Conservation (phyloP, 2,888 invertebrate species). For the Pseudococcus longispinus region DNA sequence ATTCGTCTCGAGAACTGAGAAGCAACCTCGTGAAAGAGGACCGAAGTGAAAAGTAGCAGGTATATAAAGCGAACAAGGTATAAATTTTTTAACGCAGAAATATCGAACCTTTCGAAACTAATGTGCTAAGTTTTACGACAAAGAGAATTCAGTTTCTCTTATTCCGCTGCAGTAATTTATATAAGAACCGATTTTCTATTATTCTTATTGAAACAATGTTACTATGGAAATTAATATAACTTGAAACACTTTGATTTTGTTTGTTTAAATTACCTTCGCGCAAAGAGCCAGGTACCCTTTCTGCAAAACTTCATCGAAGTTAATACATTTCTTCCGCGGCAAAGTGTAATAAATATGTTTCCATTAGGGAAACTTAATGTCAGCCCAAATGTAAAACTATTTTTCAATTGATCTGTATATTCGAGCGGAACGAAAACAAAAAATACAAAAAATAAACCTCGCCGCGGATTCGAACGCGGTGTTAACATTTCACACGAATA, state of each 20-base stretch:
- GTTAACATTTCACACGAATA: not conserved
- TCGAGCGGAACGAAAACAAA: not conserved
- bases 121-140: constrained; percentile 33
- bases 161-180: constrained; percentile 25
- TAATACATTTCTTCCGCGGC: not conserved
- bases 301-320: not conserved
- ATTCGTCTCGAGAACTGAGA: not conserved
- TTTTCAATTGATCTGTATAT: constrained; percentile 18
- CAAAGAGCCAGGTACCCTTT: not conserved
- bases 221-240: constrained; percentile 45
- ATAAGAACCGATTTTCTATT: constrained; percentile 44
- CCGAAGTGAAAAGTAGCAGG: constrained; percentile 11
- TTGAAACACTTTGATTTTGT: constrained; percentile 45
- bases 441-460: not conserved
- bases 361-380: constrained; percentile 32
- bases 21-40: not conserved
- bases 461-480: not conserved
- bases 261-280: constrained; percentile 35
- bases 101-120: constrained; percentile 30
- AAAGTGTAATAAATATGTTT: constrained; percentile 37
- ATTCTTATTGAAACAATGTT: constrained; percentile 45
- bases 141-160: constrained; percentile 27
- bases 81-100: constrained; percentile 31
- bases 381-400: constrained; percentile 4
- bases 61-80: not conserved